Evolutionary conservation across 2,888 invertebrate species (phyloP).

Genomic region (Eubasilissa splendida): DNA sequence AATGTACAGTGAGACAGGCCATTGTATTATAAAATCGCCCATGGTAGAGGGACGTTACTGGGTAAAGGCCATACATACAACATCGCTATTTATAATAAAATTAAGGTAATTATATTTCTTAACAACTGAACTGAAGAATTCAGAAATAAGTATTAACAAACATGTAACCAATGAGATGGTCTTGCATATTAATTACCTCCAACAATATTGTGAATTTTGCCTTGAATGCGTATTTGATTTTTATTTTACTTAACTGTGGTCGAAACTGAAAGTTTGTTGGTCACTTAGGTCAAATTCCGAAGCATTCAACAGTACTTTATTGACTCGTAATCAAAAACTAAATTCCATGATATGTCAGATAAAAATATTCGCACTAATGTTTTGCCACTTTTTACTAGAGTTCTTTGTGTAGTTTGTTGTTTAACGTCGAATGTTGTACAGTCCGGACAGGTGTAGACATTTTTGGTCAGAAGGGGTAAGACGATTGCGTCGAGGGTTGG

Average conservation of each 20-base stretch:
- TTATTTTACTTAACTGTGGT: not conserved
- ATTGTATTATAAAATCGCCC: too few relatives aligned
- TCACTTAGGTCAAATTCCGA: slow-evolving; percentile 8
- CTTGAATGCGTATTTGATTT: too few relatives aligned
- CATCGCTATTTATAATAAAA: too few relatives aligned
- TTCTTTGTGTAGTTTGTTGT: not conserved
- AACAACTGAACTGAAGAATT: too few relatives aligned
- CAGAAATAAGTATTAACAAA: too few relatives aligned
- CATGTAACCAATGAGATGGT: too few relatives aligned
- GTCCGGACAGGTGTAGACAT: not conserved
- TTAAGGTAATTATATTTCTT: too few relatives aligned
- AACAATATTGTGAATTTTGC: too few relatives aligned
- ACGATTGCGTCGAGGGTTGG: not conserved
- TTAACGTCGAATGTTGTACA: not conserved
- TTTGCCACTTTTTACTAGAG: not conserved
- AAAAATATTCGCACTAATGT: not conserved
- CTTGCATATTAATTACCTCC: too few relatives aligned
- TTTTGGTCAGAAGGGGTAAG: slow-evolving; percentile 35
- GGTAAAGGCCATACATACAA: too few relatives aligned
- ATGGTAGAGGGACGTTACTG: too few relatives aligned
- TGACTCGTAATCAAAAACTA: not conserved
- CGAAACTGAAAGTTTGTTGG: slow-evolving; percentile 13
- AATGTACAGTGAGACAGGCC: too few relatives aligned
- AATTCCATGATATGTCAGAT: not conserved
- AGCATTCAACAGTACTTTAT: not conserved